Conservation (phyloP, 2,113 vertebrate genomes). For the Chloropsis cyanopogon region DNA sequence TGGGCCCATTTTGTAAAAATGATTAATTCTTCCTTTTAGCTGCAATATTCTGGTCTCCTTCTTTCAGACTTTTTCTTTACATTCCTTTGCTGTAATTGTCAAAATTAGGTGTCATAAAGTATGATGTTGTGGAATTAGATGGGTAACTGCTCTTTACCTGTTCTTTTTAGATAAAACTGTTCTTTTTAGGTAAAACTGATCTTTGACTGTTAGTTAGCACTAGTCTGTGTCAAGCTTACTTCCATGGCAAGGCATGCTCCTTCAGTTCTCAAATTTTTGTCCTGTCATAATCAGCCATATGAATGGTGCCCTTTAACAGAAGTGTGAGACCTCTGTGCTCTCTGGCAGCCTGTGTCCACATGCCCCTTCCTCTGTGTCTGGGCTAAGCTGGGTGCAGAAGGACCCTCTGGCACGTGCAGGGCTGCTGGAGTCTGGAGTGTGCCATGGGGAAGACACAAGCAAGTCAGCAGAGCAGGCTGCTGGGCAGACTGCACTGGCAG, state of each 20-base stretch:
- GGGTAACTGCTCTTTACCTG: background rate
- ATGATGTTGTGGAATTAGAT: slow-evolving; percentile 51
- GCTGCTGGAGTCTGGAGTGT: background rate
- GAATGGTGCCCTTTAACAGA: background rate
- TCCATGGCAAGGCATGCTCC: background rate
- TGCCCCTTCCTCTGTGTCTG: background rate
- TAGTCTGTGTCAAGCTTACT: slow-evolving; percentile 31
- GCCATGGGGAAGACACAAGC: background rate
- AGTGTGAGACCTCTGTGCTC: background rate
- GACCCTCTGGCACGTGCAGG: background rate
- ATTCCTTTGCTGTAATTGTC: slow-evolving; percentile 43
- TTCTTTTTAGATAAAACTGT: too few relatives aligned
- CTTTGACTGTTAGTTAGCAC: slow-evolving; percentile 54
- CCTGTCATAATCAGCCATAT: background rate
- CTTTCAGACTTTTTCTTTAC: slow-evolving; percentile 45
- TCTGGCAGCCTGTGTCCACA: background rate
- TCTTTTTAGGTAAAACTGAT: background rate
- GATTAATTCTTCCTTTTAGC: background rate
- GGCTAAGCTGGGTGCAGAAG: background rate
- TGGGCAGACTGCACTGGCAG: background rate
- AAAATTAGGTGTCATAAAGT: slow-evolving; percentile 31
- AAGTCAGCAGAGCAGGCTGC: background rate
- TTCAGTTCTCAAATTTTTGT: background rate
- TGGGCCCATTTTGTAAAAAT: background rate
- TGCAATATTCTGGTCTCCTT: background rate